phyloP scores from a whole-genome alignment of 1,140 invertebrate genomes.

The Bombus waltoni region DNA sequence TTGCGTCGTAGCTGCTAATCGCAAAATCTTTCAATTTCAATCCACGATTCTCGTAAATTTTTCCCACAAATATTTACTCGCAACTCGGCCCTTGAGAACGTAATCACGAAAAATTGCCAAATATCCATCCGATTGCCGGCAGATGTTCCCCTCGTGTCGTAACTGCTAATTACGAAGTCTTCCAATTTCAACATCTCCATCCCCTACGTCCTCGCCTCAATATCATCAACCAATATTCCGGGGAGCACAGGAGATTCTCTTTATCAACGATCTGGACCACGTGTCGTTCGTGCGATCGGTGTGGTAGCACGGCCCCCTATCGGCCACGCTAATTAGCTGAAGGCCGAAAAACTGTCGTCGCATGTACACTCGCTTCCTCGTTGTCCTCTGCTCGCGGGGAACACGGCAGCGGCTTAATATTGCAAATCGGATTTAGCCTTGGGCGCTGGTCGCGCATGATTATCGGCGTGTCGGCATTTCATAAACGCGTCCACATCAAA shows the following conservation, averaged over 20 bases:
- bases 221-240: not conserved
- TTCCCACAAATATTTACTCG: not conserved
- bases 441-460: constrained; percentile 67
- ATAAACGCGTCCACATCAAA: constrained; percentile 73
- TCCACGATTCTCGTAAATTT: not conserved
- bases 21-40: not conserved
- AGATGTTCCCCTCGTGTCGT: too few species aligned
- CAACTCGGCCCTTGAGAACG: not conserved
- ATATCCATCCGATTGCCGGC: not conserved
- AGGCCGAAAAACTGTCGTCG: not conserved
- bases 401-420: constrained; percentile 57
- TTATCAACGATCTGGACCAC: constrained; percentile 14
- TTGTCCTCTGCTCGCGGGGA: not conserved
- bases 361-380: too few species aligned
- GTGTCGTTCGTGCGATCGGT: not conserved
- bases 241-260: not conserved
- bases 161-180: not conserved
- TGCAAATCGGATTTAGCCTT: constrained; percentile 71
- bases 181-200: not conserved
- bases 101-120: not conserved
- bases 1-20: not conserved
- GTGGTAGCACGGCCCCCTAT: too few species aligned
- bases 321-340: constrained; percentile 23
- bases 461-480: constrained; percentile 71
- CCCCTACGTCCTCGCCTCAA: not conserved